Percentiles rank a stretch among this genome's conserved stretches.
Conservation (phyloP, 2,888 invertebrate species). For the Ligdia adustata region DNA sequence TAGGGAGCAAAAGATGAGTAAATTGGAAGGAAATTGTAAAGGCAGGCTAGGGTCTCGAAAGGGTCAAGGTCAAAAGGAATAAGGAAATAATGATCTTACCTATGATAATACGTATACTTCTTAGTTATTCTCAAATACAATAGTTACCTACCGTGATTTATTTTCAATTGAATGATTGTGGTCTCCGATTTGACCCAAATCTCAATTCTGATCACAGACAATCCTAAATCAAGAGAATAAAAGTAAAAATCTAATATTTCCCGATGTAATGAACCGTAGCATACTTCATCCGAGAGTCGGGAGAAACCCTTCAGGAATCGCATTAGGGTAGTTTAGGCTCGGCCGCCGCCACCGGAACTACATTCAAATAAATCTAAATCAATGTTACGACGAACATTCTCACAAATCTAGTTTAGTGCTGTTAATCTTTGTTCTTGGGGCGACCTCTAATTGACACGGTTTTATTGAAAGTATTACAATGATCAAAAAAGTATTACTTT, state of each 20-base stretch:
- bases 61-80: constrained; percentile 14
- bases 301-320: constrained; percentile 61
- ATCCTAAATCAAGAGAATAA: constrained; percentile 15
- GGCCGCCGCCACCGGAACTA: constrained; percentile 49
- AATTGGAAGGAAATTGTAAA: constrained; percentile 23
- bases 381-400: constrained; percentile 42
- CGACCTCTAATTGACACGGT: constrained; percentile 13
- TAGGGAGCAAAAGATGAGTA: constrained; percentile 16
- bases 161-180: not conserved
- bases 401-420: constrained; percentile 27
- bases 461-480: constrained; percentile 6
- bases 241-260: constrained; percentile 43
- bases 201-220: not conserved
- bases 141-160: not conserved
- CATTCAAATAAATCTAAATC: constrained; percentile 70
- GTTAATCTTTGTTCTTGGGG: constrained; percentile 10
- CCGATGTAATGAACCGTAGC: constrained; percentile 54
- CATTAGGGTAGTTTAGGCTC: constrained; percentile 56
- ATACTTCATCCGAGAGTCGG: constrained; percentile 54
- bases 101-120: constrained; percentile 7
- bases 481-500: no score
- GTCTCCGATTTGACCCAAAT: not conserved
- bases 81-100: constrained; percentile 10
- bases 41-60: constrained; percentile 12
- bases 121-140: not conserved